Percentiles rank a stretch among this genome's conserved stretches.
Evolutionary conservation across 2,113 vertebrate species (phyloP).

Genomic region (Crotalus horridus): DNA sequence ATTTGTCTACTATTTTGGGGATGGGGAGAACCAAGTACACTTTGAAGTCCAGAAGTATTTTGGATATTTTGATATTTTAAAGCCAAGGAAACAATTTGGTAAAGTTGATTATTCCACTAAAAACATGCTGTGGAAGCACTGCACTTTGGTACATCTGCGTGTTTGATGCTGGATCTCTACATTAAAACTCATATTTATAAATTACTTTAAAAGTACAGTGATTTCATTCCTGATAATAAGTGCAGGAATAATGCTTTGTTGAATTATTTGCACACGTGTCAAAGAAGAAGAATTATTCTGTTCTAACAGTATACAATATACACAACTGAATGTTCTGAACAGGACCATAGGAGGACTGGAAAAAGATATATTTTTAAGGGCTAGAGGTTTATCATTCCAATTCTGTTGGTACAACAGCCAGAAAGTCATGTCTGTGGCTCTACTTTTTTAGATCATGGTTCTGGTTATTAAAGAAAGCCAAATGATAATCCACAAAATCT

Average conservation of each 20-base stretch:
- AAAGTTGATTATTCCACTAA: background rate
- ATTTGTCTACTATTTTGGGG: background rate
- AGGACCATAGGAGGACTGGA: background rate
- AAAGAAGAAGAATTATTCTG: background rate
- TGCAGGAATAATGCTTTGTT: background rate
- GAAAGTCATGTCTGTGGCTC: background rate
- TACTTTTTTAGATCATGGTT: slow-evolving; percentile 38
- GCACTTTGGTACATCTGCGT: background rate
- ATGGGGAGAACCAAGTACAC: background rate
- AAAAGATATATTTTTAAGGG: slow-evolving; percentile 8
- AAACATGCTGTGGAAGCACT: background rate
- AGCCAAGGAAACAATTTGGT: background rate
- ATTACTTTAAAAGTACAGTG: background rate
- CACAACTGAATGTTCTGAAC: background rate
- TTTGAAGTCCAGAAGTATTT: background rate
- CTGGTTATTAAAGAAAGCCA: slow-evolving; percentile 51
- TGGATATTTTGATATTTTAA: background rate
- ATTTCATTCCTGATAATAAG: background rate
- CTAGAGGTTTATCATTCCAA: background rate
- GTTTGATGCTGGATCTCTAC: background rate
- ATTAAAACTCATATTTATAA: background rate
- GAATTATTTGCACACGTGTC: background rate
- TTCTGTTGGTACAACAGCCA: background rate
- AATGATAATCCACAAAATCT: slow-evolving; percentile 43
- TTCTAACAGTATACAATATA: background rate